A percentile compares a stretch with the other conserved stretches of the same genome.
Conservation (phyloP, 1,140 invertebrate species). For the Aphis gossypii region DNA sequence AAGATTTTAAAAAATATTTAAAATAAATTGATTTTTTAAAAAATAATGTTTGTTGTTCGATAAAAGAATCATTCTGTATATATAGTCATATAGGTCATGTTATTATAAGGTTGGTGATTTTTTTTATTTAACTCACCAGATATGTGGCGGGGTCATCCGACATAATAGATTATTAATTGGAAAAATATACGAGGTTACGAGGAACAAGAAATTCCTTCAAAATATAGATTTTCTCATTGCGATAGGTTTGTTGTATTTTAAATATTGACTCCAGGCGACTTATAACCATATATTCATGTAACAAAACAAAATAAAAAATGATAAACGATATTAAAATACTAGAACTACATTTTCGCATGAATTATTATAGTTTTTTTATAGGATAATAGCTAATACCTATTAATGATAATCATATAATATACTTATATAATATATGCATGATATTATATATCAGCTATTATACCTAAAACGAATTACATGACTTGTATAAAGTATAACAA, state of each 20-base stretch:
- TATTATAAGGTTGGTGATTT: neutral
- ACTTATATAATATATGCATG: too few species aligned
- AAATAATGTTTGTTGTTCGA: too few species aligned
- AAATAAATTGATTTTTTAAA: too few species aligned
- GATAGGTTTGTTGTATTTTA: conserved; percentile 1
- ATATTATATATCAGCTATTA: too few species aligned
- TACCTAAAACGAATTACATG: neutral
- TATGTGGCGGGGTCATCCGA: neutral
- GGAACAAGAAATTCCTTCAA: neutral
- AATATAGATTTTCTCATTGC: neutral
- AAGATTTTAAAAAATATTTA: too few species aligned
- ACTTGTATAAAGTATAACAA: neutral
- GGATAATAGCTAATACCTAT: too few species aligned
- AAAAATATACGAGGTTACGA: neutral
- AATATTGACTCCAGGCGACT: neutral
- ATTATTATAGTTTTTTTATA: neutral
- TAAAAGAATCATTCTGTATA: too few species aligned
- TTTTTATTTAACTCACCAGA: neutral
- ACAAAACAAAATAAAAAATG: neutral
- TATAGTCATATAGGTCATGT: neutral
- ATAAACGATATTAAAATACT: neutral
- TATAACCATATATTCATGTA: neutral
- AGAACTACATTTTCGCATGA: neutral
- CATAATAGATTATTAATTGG: neutral
- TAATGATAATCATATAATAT: too few species aligned